Percentiles rank a stretch among this genome's conserved stretches.
Conservation (phyloP, 64 coral and sea anemone species). For the Catalaphyllia jardinei region DNA sequence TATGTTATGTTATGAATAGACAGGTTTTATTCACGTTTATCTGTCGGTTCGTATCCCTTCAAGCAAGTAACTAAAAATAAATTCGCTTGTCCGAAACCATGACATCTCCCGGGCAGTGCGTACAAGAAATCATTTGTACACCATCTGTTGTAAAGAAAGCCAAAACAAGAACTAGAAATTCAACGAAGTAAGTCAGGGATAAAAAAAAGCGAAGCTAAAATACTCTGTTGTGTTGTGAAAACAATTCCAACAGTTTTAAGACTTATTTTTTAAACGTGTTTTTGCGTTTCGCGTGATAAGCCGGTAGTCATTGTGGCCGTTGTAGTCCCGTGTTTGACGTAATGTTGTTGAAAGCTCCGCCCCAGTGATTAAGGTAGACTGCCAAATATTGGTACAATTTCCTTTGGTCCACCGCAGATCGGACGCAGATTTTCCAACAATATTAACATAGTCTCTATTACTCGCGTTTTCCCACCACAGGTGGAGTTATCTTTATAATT, state of each 20-base stretch:
- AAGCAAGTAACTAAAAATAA: not conserved
- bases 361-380: conserved; percentile 28
- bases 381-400: conserved; percentile 17
- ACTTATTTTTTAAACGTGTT: not conserved
- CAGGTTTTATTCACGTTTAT: not conserved
- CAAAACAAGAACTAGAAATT: not conserved
- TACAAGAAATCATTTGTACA: not conserved
- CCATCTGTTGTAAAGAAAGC: conserved; percentile 15
- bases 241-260: not conserved
- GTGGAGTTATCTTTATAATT: not conserved
- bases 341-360: conserved; percentile 1
- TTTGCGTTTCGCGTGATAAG: not conserved
- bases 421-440: not conserved
- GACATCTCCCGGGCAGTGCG: not conserved
- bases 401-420: conserved; percentile 30
- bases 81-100: not conserved
- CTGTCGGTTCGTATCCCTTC: not conserved
- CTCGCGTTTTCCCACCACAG: not conserved
- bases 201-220: not conserved
- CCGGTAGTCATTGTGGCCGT: not conserved
- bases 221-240: not conserved
- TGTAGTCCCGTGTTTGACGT: not conserved
- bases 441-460: not conserved
- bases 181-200: not conserved
- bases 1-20: no score